phyloP scores from a whole-genome alignment of 1,140 invertebrate species.

The Cyphomyrmex costatus region DNA sequence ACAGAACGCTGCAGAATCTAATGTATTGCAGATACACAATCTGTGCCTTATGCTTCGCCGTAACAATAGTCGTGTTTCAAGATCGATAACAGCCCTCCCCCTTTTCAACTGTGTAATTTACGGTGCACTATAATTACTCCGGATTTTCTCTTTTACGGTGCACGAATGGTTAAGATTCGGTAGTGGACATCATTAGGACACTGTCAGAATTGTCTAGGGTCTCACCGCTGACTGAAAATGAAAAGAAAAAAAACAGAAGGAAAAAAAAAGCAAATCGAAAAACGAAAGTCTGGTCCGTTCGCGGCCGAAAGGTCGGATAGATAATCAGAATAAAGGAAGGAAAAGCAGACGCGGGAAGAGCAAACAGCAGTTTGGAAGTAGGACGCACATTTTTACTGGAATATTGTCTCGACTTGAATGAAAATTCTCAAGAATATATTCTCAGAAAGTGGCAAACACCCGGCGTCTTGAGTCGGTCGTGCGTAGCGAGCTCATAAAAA shows the following conservation, averaged over 20 bases:
- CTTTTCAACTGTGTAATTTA: constrained; percentile 16
- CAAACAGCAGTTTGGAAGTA: constrained; percentile 67
- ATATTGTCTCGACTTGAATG: constrained; percentile 39
- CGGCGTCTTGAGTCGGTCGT: neutral
- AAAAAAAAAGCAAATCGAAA: neutral
- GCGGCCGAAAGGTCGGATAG: constrained; percentile 15
- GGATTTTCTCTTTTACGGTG: neutral
- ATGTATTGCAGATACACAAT: constrained; percentile 38
- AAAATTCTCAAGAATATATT: constrained; percentile 22
- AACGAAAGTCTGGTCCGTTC: constrained; percentile 15
- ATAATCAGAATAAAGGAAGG: constrained; percentile 21
- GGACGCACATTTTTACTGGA: constrained; percentile 61
- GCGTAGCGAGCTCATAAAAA: constrained; percentile 18
- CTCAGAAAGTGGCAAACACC: constrained; percentile 10
- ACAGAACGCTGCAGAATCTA: constrained; percentile 11
- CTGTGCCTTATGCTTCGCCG: constrained; percentile 22
- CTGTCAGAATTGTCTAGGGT: neutral
- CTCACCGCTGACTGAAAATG: no score
- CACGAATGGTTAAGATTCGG: constrained; percentile 7
- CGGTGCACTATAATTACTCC: constrained; percentile 8
- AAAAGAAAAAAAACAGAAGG: neutral
- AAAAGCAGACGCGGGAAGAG: constrained; percentile 36
- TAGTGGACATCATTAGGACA: constrained; percentile 26
- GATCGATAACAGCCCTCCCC: neutral
- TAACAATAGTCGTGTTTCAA: constrained; percentile 35